Base-by-base conservation (phyloP, 2,797 vertebrate species). In the Girardinus metallicus region DNA sequence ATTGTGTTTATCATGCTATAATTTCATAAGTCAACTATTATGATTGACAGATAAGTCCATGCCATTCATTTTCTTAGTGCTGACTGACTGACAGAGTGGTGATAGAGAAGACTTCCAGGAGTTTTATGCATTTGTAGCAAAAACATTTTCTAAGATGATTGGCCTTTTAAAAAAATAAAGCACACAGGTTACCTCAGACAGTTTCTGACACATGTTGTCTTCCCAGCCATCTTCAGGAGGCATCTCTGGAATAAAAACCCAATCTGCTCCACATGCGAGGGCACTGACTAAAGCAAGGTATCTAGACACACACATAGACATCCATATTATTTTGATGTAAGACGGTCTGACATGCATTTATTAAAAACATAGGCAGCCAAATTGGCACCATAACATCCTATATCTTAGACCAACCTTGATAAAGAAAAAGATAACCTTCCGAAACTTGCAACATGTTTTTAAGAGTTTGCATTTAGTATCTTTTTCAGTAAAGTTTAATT, bases 151-250 rank as follows among this genome's bases (percentile, higher is more conserved):
- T n/a, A 15, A 3, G 23, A 70, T 26, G 2, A 70, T 44, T 44
- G n/a, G 66, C 5, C 5, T 44, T n/a, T 70, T n/a, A 16, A 43
- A n/a, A n/a, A 26, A 15, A 15, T 15, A n/a, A 70, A n/a, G 39
- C 23, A n/a, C 3, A 5, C 12, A 44, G 41, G 41, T 78, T 97
- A 99, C 98, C 98, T 98, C 97, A 43, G 97, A 98, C 72, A 99
- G 97, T 76, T 98, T 99, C 85, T 93, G 53, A 86, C 98, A 99
- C 97, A 99, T 97, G 51, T 76, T 81, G 31, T 99, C 97, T 89
- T 99, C 97, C 98, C 98, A 99, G 76, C 96, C 97, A 41, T 99
- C 97, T 57, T 97, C 97, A 7, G 98, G 98, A 31, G 98, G 98
- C 84, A 97, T 97, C 88, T 99, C 98, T 4, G 98, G 98, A 81